Base-by-base conservation (phyloP, 2,113 vertebrate species). In the Equus quagga region DNA sequence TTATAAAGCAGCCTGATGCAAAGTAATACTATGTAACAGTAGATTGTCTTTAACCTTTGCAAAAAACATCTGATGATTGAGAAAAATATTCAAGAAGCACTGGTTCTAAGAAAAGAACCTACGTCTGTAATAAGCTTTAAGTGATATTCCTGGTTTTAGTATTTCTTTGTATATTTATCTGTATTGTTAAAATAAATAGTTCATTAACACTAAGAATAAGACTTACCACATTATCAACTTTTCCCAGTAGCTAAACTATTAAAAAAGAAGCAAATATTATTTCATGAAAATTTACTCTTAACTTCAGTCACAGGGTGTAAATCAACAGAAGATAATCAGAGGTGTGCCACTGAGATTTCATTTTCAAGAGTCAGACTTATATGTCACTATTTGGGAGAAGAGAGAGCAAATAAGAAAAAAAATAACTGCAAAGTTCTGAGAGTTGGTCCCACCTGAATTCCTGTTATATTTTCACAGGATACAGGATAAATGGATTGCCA, bases 271-370 rank as follows among this genome's bases (percentile, higher is more conserved):
- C 31, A 79, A 92, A 88, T 31, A 21, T 0, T 75, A 51, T 67
- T 64, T 54, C 18, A 88, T 82, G 44, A 95, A 91, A 89, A 28
- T n/a, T n/a, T 60, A 83, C 54, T 89, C 19, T 69, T 69, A 86
- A 92, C 7, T 88, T 94, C 14, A 94, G 94, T 10, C 15, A 31
- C 23, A 36, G 2, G 2, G 3, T 31, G 0, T 41, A 87, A 93
- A 70, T 88, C 26, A 49, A n/a, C 2, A 41, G 49, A 79, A 36
- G 4, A 76, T 54, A 67, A 82, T 9, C 41, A 49, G 41, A 85
- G 11, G 14, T 36, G n/a, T 82, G 31, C 26, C 8, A 82, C 5
- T 46, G 31, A 69, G 46, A 89, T 81, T 85, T 95, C 5, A 46
- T 60, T 94, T 86, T 91, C 17, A 95, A 86, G 15, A 51, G 14